Base-by-base conservation (phyloP, 2,888 invertebrate genomes). In the Oxyteleia sp. region DNA sequence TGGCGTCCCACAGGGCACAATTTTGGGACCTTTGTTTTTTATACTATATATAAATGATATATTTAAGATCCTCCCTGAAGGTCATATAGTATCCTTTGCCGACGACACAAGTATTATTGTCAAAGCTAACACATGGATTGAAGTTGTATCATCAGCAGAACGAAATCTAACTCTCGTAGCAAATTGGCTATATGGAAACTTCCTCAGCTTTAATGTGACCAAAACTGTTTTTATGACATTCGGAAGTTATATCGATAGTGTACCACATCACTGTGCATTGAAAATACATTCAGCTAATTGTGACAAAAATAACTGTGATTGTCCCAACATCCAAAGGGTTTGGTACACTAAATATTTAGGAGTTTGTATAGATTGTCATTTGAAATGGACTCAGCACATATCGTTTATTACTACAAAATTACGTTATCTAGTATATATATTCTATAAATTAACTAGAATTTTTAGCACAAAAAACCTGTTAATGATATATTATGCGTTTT, bases 21-120 rank as follows among this genome's bases (percentile, higher is more conserved):
- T n/a, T n/a, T n/a, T n/a, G n/a, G 71, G 57, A 10, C 57, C 71
- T 11, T 5, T 71, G 13, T 26, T 57, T 2, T 71, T 57, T 23
- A 4, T 59, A 15, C n/a, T 71, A 10, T 71, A 47, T 20, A 71
- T 69, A 1, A 68, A 68, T 23, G 68, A 68, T 15, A 43, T 68
- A 0, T 41, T 53, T 13, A 10, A 13, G 23, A 13, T 11, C 1
- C n/a, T 18, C 1, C 23, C 23, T n/a, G 11, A 23, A 51, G 43
- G 61, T n/a, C 4, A 61, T 41, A 2, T 68, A 13, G 23, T 68
- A 4, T 53, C 38, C 1, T 55, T 45, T 68, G 68, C 68, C 1
- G 55, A 68, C 11, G 53, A 53, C 16, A 68, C 55, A 10, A 29
- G 11, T 0, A 4, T 55, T 1, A 43, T 68, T 1, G 8, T 45